phyloP scores from a whole-genome alignment of 2,113 vertebrate species.

The Ageneiosus marmoratus region DNA sequence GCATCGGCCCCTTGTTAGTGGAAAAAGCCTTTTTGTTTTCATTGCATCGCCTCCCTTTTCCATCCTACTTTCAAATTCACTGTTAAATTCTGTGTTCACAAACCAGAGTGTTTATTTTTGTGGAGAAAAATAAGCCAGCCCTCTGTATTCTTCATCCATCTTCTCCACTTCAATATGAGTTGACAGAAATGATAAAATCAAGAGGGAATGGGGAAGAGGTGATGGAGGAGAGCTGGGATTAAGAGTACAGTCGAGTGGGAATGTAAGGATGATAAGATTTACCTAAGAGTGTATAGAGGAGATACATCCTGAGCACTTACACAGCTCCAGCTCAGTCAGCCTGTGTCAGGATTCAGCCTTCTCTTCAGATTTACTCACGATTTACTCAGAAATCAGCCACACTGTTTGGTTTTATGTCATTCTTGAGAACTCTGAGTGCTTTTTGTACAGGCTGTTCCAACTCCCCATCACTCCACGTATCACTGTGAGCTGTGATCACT shows the following conservation, averaged over 20 bases:
- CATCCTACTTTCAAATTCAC: constrained; percentile 6
- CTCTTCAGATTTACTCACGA: neutral
- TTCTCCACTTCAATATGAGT: constrained; percentile 21
- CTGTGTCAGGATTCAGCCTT: neutral
- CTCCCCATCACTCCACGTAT: neutral
- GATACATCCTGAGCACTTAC: neutral
- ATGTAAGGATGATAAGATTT: constrained; percentile 14
- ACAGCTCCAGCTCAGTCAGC: neutral
- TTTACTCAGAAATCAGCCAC: neutral
- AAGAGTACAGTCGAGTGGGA: constrained; percentile 17
- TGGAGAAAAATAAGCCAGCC: constrained; percentile 5
- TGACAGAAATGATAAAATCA: constrained; percentile 42
- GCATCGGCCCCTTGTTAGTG: neutral
- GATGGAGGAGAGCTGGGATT: constrained; percentile 34
- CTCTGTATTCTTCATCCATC: constrained; percentile 18
- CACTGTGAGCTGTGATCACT: neutral
- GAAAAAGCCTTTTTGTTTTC: neutral
- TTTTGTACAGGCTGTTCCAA: neutral
- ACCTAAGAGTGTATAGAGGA: neutral
- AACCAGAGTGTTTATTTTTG: neutral
- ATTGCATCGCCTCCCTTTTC: neutral
- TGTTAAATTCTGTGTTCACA: neutral
- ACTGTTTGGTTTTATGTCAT: neutral
- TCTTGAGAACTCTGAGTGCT: neutral
- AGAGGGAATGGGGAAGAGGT: constrained; percentile 19